Evolutionary conservation across 1,140 invertebrate genomes (phyloP).

Genomic region (Adoxophyes honmai): DNA sequence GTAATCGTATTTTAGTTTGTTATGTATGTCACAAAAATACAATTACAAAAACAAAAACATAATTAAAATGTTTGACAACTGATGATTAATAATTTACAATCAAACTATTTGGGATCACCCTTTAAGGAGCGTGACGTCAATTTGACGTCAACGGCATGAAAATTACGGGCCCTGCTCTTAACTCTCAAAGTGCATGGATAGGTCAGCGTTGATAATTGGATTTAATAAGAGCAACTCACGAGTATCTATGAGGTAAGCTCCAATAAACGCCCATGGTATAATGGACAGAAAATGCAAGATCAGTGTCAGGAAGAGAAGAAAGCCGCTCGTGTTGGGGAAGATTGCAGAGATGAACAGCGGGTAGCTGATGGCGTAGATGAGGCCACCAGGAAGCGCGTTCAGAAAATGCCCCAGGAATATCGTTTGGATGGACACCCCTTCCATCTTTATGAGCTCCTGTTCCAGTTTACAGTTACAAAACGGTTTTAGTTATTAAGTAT

Average conservation of each 20-base stretch:
- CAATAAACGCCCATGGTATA: constrained; percentile 34
- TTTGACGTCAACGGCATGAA: too few species aligned
- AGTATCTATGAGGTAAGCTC: constrained; percentile 40
- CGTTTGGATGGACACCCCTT: constrained; percentile 38
- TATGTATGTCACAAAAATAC: too few species aligned
- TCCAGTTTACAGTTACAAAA: background rate
- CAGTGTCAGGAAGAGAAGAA: constrained; percentile 37
- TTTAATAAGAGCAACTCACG: constrained; percentile 38
- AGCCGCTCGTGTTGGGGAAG: constrained; percentile 24
- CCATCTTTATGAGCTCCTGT: constrained; percentile 62
- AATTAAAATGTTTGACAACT: too few species aligned
- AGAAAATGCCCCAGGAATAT: constrained; percentile 42
- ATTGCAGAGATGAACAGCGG: constrained; percentile 26
- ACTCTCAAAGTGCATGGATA: too few species aligned
- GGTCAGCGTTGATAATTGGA: too few species aligned
- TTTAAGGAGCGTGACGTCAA: too few species aligned
- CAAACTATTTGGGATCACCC: too few species aligned
- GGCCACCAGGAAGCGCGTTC: constrained; percentile 37
- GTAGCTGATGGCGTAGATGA: constrained; percentile 36
- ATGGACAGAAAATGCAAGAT: constrained; percentile 44
- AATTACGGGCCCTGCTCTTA: too few species aligned
- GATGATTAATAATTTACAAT: too few species aligned
- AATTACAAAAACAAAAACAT: too few species aligned
- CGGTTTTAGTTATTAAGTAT: too few species aligned
- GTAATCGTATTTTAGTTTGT: too few species aligned